These are phyloP conservation scores for Rhyzopertha dominica DNA, from an alignment of 1,140 invertebrate species.

Conservation along the genomic window DNA sequence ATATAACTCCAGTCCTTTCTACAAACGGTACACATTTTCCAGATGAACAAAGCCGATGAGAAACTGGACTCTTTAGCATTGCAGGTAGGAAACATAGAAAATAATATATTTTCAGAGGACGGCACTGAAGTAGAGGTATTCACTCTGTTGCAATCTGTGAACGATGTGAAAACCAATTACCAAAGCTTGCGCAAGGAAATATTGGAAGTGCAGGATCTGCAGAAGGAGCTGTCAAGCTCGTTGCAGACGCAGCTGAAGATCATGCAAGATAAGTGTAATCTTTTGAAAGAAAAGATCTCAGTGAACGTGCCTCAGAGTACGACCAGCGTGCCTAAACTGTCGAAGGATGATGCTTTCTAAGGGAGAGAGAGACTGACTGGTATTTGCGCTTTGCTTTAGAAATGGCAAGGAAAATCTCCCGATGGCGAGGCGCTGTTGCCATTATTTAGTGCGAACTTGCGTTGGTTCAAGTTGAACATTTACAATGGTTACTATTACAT, in stretches of 20 bases:
- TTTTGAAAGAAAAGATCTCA: slow-evolving; percentile 39
- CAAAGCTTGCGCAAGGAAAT: slow-evolving; percentile 42
- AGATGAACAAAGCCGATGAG: slow-evolving; percentile 43
- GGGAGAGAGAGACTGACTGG: no score
- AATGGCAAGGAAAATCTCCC: no score
- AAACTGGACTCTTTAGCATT: slow-evolving; percentile 36
- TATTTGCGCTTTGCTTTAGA: no score
- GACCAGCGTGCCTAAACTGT: no score
- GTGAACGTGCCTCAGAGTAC: no score
- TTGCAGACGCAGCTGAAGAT: slow-evolving; percentile 38
- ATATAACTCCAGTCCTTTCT: background rate
- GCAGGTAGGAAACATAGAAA: slow-evolving; percentile 42
- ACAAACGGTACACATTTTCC: slow-evolving; percentile 13
- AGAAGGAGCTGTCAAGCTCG: slow-evolving; percentile 41
- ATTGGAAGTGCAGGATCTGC: slow-evolving; percentile 41
- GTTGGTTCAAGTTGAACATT: no score
- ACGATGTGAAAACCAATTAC: slow-evolving; percentile 43
- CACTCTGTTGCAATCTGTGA: slow-evolving; percentile 38
- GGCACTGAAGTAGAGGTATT: slow-evolving; percentile 37
- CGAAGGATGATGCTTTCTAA: no score
- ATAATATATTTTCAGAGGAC: slow-evolving; percentile 37
- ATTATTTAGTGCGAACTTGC: no score
- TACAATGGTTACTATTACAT: no score
- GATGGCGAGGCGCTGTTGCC: no score
- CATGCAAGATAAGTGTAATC: slow-evolving; percentile 41